These are phyloP conservation scores for Percopsis transmontana DNA, from an alignment of 2,113 vertebrate genomes.

Conservation along the genomic window DNA sequence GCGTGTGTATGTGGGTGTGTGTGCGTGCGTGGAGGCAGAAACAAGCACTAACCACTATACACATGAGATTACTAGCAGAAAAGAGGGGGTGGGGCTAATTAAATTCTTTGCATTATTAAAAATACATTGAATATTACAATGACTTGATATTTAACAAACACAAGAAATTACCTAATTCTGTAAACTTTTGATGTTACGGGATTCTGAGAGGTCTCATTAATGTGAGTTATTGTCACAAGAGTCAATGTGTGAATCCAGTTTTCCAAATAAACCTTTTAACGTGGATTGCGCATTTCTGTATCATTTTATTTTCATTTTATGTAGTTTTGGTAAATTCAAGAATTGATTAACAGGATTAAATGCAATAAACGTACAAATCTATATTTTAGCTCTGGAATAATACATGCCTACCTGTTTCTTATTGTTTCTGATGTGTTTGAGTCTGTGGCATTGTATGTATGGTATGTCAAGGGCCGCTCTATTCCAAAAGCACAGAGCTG, in stretches of 20 bases:
- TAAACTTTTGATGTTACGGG: constrained; percentile 27
- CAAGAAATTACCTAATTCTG: constrained; percentile 50
- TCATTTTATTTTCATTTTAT: background rate
- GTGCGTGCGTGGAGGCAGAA: constrained; percentile 7
- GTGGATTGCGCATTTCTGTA: background rate
- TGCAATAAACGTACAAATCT: background rate
- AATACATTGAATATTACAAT: constrained; percentile 60
- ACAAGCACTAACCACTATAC: constrained; percentile 45
- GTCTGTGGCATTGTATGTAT: background rate
- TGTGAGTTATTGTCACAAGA: background rate
- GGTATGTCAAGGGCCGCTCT: background rate
- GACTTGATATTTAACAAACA: constrained; percentile 56
- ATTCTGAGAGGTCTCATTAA: constrained; percentile 3
- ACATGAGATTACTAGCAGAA: constrained; percentile 58
- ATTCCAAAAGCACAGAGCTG: background rate
- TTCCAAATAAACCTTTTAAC: background rate
- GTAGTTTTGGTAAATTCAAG: background rate
- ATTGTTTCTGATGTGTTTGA: background rate
- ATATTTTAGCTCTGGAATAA: background rate
- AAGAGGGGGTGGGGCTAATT: constrained; percentile 59
- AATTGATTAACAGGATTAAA: background rate
- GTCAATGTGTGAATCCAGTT: background rate
- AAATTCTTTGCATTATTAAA: constrained; percentile 71
- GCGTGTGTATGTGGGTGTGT: too few relatives aligned
- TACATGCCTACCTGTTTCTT: background rate